A percentile compares a stretch with the other conserved stretches of the same genome.
Conservation (phyloP, 2,888 invertebrate genomes). For the Drosophila subsilvestris region DNA sequence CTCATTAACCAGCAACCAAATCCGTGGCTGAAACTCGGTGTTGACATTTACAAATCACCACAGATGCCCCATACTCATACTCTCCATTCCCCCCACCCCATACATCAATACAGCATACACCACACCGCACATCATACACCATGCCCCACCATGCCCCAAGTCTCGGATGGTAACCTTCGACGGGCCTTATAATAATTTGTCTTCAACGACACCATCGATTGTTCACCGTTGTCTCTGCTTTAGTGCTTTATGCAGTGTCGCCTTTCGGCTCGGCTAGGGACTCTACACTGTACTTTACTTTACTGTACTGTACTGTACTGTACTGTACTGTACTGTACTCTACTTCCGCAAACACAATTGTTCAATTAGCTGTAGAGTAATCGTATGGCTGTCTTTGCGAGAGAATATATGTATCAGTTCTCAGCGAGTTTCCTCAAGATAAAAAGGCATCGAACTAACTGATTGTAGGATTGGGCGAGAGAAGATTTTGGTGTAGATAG, state of each 20-base stretch:
- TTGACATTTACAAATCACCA: conserved; percentile 79
- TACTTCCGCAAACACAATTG: conserved; percentile 43
- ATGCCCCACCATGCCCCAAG: not conserved
- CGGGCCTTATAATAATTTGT: conserved; percentile 38
- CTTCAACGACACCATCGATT: conserved; percentile 39
- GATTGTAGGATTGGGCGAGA: too few relatives aligned
- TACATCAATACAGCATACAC: too few relatives aligned
- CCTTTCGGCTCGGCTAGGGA: not conserved
- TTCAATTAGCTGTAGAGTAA: conserved; percentile 34
- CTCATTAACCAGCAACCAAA: conserved; percentile 59
- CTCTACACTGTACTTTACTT: not conserved
- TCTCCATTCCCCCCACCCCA: conserved; percentile 61
- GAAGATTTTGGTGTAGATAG: too few relatives aligned
- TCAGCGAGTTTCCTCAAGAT: too few relatives aligned
- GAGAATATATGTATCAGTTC: too few relatives aligned
- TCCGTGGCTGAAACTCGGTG: conserved; percentile 58
- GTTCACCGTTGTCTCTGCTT: conserved; percentile 33
- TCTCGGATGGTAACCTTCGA: conserved; percentile 40
- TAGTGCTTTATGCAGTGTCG: not conserved
- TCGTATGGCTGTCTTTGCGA: not conserved
- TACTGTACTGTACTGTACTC: conserved; percentile 10
- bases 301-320: not conserved
- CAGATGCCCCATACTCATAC: conserved; percentile 65
- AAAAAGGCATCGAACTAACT: too few relatives aligned
- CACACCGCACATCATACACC: not conserved